A percentile compares a stretch with the other conserved stretches of the same genome.
These are phyloP conservation scores for Stenolophus ochropezus DNA, from an alignment of 2,888 invertebrate genomes.

Conservation along the genomic window DNA sequence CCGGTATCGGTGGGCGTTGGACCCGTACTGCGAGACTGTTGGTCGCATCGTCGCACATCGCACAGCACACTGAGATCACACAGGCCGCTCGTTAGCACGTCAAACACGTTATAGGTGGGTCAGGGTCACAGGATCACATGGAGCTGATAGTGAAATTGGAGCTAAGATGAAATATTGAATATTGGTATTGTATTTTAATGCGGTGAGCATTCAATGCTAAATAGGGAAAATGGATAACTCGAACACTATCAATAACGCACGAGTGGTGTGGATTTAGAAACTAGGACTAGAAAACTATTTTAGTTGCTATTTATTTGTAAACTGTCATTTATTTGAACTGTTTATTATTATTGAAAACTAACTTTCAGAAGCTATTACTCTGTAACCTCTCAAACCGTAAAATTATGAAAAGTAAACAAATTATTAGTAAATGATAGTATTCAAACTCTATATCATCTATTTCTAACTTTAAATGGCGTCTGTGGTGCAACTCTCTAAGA, in stretches of 20 bases:
- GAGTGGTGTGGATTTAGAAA: neutral
- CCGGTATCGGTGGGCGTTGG: neutral
- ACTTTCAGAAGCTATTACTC: no score
- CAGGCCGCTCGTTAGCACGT: neutral
- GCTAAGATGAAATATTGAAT: slow-evolving; percentile 1
- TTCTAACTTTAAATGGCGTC: no score
- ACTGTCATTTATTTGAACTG: no score
- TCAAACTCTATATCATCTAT: no score
- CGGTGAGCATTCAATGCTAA: neutral
- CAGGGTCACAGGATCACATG: slow-evolving; percentile 18
- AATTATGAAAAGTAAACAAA: no score
- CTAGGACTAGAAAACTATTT: neutral
- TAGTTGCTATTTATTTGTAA: no score
- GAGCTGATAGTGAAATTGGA: slow-evolving; percentile 17
- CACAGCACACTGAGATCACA: slow-evolving; percentile 17
- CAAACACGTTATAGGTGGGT: slow-evolving; percentile 46
- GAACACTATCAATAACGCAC: neutral
- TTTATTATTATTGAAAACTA: no score
- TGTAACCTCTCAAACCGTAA: no score
- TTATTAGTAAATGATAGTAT: no score
- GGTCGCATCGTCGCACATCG: neutral
- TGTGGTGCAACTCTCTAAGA: no score
- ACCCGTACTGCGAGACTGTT: neutral
- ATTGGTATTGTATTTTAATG: neutral
- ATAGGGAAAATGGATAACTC: neutral